Evolutionary conservation across 1,140 invertebrate genomes (phyloP), one percentile per base, ranked within the genome.

Genomic region (Apolygus lucorum): DNA sequence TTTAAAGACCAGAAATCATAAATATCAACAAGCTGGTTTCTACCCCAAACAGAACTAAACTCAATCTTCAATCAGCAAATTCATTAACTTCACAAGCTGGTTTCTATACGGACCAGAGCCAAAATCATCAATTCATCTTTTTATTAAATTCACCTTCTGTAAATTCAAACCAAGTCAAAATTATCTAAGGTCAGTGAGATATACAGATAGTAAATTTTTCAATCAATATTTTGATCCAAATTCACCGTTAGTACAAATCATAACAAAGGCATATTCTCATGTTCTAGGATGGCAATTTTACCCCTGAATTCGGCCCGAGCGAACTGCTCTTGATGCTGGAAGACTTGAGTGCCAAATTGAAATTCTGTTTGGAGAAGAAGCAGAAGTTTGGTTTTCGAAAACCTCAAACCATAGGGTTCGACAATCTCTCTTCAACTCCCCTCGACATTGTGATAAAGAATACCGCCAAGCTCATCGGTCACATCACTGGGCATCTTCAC

Each of bases 281-380:
- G n/a, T 59, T 71, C 67, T 34, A 75, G 75, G 71, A 76, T 71
- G 74, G 71, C 28, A 59, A 72, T 28, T 74, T 74, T 52, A 73
- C 70, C 14, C 29, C 71, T 24, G 75, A 78, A 64, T 71, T 83
- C 17, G 77, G 79, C 52, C 78, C 81, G 14, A 73, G 72, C 27
- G 78, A 82, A 71, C 73, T 83, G 13, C 71, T 79, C 2, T 82
- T 81, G 71, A 73, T 83, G 26, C 71, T 83, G 68, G 78, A 82
- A 66, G 82, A 83, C 75, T 74, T 81, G 21, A 74, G 75, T 26
- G 64, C 72, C 8, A 83, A 83, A 75, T 68, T 83, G n/a, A 76
- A 77, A 8, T 77, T 79, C 70, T 70, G 67, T 52, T 54, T 77
- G 22, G 22, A 71, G 13, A 11, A 70, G 25, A 73, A 73, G 64